Base-by-base conservation (phyloP, 2,113 vertebrate genomes). In the Neoarius graeffei region DNA sequence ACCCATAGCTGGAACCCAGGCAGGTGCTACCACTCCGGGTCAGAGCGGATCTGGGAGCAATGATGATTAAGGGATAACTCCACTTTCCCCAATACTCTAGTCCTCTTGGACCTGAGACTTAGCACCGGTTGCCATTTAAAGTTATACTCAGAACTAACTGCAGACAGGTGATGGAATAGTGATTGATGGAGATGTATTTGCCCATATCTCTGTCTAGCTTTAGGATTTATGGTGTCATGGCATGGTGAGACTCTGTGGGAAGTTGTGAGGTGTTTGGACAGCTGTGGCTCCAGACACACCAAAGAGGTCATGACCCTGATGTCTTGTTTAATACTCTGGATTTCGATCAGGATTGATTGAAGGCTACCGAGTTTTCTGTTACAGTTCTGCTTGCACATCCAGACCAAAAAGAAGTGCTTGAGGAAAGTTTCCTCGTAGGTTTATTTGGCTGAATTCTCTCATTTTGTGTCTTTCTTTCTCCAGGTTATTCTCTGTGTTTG, bases 401-500 rank as follows among this genome's bases (percentile, higher is more conserved):
- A n/a, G 56, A 67, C 67, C 67, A n/a, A 74, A 82, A 79, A 85
- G 83, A 81, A 59, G 50, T 27, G 30, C 27, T 52, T 57, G 60
- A 5, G 42, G 42, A 56, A 35, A 14, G 69, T n/a, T 83, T 14
- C 5, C 2, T 85, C 19, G 35, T 10, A 74, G 4, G 20, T 10
- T 48, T 48, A 20, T 74, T 56, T 52, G 57, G 57, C 14, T 89
- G 62, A 89, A 50, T 54, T 52, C 73, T 73, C 13, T 59, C 59
- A 27, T 71, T 48, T 20, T 13, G 64, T 73, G 85, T 73, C 2
- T 25, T n/a, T 48, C 19, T 85, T 82, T 81, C 52, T 88, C 20
- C 91, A 96, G 96, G 96, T 90, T 96, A 95, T 91, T 95, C 95
- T 27, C 88, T 96, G 90, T 96, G 95, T 93, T 88, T 96, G 90